Evolutionary conservation across 2,113 vertebrate species (phyloP).

Genomic region (Gallinago jamesoni): DNA sequence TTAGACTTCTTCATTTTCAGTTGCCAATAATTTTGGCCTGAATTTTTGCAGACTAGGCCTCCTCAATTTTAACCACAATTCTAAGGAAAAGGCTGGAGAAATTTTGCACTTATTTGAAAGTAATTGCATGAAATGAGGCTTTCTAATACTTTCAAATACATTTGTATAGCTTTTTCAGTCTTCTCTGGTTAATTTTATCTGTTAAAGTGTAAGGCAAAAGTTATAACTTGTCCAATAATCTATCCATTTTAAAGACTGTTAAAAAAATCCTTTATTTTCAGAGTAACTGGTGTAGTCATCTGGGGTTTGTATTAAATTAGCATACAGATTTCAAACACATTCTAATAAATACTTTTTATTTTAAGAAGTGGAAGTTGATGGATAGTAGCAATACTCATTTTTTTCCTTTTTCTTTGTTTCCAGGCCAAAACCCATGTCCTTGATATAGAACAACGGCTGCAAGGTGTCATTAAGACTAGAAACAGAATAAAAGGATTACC

Average conservation of each 20-base stretch:
- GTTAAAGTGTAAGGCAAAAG: not conserved
- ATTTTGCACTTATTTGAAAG: not conserved
- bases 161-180: not conserved
- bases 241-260: not conserved
- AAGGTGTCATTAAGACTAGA: conserved; percentile 94
- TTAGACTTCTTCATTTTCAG: not conserved
- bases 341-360: not conserved
- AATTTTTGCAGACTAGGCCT: not conserved
- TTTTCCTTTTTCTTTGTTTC: conserved; percentile 1
- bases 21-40: not conserved
- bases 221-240: not conserved
- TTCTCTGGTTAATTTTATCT: not conserved
- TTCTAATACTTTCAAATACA: not conserved
- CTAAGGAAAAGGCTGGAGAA: not conserved
- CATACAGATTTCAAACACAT: not conserved
- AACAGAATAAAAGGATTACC: conserved; percentile 95
- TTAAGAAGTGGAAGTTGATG: not conserved
- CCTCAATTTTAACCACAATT: not conserved
- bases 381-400: not conserved
- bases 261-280: not conserved
- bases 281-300: not conserved
- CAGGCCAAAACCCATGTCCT: conserved; percentile 97
- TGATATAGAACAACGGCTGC: conserved; percentile 94
- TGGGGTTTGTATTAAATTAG: not conserved
- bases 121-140: not conserved